Percentiles rank a stretch among this genome's conserved stretches.
phyloP scores from a whole-genome alignment of 2,113 vertebrate species.

The Columba janthina region DNA sequence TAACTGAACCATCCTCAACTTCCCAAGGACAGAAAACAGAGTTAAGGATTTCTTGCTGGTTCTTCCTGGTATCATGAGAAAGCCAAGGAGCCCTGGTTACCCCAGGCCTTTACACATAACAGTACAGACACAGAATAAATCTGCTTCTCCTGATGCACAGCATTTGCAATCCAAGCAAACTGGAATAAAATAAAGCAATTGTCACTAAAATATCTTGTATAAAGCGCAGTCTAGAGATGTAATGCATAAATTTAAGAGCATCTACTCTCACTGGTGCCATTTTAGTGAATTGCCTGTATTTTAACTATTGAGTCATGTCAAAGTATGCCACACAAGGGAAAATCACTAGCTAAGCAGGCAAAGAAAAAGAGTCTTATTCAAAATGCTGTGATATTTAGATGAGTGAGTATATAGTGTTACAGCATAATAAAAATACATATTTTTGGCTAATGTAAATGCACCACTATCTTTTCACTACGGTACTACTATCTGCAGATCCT shows the following conservation, averaged over 20 bases:
- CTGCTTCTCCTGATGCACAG: neutral
- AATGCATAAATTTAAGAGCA: neutral
- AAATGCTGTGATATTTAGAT: constrained; percentile 1
- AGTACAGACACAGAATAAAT: neutral
- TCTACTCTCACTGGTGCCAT: neutral
- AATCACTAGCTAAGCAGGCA: neutral
- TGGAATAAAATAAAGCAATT: neutral
- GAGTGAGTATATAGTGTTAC: neutral
- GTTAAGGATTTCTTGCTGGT: neutral
- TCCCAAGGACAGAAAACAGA: constrained; percentile 12
- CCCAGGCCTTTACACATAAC: neutral
- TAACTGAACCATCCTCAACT: constrained; percentile 19
- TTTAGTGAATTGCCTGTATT: neutral
- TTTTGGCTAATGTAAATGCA: neutral
- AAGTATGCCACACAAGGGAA: neutral
- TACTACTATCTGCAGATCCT: neutral
- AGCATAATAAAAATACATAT: neutral
- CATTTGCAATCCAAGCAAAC: neutral
- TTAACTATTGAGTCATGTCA: neutral
- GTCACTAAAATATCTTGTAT: neutral
- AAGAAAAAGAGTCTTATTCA: neutral
- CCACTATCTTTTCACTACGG: neutral
- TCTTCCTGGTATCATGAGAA: neutral
- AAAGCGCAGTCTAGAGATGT: neutral
- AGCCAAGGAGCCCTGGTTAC: neutral